Evolutionary conservation across 2,888 invertebrate species (phyloP).

Genomic region (Oasisia sp.): DNA sequence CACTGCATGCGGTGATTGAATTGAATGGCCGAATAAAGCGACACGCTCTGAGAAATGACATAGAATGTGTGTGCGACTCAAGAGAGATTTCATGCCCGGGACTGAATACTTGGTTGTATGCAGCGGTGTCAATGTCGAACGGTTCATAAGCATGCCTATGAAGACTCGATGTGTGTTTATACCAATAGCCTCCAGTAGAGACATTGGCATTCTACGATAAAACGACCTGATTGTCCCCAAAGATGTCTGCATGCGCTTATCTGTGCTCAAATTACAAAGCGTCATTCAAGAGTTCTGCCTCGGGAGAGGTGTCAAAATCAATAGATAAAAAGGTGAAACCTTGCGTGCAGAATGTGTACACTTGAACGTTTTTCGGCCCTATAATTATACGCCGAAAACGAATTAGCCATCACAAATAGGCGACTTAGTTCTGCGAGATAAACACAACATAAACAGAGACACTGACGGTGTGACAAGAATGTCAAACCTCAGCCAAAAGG

Average conservation of each 20-base stretch:
- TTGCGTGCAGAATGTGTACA: not conserved
- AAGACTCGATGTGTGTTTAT: not conserved
- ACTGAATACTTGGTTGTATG: not conserved
- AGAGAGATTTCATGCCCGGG: not conserved
- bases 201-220: not conserved
- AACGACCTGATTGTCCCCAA: not conserved
- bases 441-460: too few relatives aligned
- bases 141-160: not conserved
- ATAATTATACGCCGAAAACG: too few relatives aligned
- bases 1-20: too few relatives aligned
- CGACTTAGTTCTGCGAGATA: too few relatives aligned
- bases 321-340: not conserved
- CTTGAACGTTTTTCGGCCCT: too few relatives aligned
- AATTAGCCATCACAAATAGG: too few relatives aligned
- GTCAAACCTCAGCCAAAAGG: too few relatives aligned
- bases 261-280: not conserved
- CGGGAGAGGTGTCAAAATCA: not conserved
- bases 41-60: too few relatives aligned
- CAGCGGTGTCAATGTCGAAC: not conserved
- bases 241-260: not conserved
- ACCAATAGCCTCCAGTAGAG: not conserved
- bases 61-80: not conserved
- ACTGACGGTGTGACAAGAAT: too few relatives aligned
- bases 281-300: not conserved
- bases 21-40: too few relatives aligned